Base-by-base conservation (phyloP, 1,140 invertebrate genomes). In the Monochamus saltuarius region DNA sequence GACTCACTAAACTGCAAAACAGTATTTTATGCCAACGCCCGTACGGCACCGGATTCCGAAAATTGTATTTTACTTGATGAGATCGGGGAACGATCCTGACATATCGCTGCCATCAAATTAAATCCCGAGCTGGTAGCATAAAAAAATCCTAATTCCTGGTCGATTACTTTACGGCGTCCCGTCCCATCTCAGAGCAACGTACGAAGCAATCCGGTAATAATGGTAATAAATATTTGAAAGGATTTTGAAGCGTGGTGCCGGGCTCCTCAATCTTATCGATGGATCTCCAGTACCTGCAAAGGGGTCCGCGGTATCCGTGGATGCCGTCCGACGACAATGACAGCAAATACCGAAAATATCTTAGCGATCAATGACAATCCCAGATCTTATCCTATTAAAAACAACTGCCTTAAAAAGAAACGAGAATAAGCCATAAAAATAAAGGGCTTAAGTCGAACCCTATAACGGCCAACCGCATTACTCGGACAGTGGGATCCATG, bases 341-440 rank as follows among this genome's bases (percentile, higher is more conserved):
- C 66, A 56, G 36, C 46, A 56, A 66, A 69, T 69, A 61, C 67
- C 67, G 47, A 66, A 64, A 64, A 69, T 69, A 69, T 69, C 62
- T 67, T 59, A 56, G 62, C 64, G 56, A 65, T 64, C 59, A 56
- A 58, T 61, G 62, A 67, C 56, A 57, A 67, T 69, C 65, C 65
- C 47, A 55, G 62, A 62, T 67, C 52, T 61, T 66, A 64, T 67
- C 59, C 59, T 46, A 14, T 47, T 56, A 42, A 58, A 56, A 61
- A 61, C 62, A 61, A 56, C 58, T 49, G 61, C 53, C 55, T 22
- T 40, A 57, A 59, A 56, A 59, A 54, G 50, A 29, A 46, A 38
- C 47, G 16, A 37, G 29, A 47, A 53, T 47, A 38, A 52, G 36
- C 13, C 11, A 17, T 29, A 16, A 42, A n/a, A 13, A 16, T 42